These are phyloP conservation scores for Sphyrna mokarran DNA, from an alignment of 2,113 vertebrate species.

Conservation along the genomic window DNA sequence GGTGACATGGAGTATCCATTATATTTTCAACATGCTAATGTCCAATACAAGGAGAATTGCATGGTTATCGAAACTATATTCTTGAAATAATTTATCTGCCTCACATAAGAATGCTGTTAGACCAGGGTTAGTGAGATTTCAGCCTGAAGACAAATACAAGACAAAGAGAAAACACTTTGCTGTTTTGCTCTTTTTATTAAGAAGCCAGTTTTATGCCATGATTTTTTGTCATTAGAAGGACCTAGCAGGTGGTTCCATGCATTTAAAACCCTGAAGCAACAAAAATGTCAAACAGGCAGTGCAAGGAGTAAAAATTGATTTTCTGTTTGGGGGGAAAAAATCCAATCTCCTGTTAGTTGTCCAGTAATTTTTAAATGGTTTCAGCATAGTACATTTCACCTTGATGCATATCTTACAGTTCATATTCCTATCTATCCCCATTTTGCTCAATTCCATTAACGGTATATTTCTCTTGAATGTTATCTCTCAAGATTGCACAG, in stretches of 20 bases:
- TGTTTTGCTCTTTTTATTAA: not conserved
- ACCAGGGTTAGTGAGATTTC: not conserved
- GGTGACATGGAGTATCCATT: too few species aligned
- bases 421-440: not conserved
- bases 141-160: not conserved
- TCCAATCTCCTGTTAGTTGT: slow-evolving; percentile 28
- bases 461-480: slow-evolving; percentile 12
- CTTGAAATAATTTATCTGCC: not conserved
- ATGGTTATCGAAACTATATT: too few species aligned
- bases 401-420: not conserved
- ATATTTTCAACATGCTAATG: not conserved
- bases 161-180: not conserved
- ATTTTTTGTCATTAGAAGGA: not conserved
- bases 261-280: not conserved
- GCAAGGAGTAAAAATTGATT: slow-evolving; percentile 34
- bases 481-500: not conserved
- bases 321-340: slow-evolving; percentile 6
- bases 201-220: not conserved
- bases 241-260: not conserved
- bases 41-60: not conserved
- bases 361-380: slow-evolving; percentile 35
- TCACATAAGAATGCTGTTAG: not conserved
- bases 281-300: slow-evolving; percentile 6
- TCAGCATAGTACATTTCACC: not conserved
- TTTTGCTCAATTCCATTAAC: not conserved